phyloP scores from a whole-genome alignment of 2,113 vertebrate genomes.

The Athene cunicularia region DNA sequence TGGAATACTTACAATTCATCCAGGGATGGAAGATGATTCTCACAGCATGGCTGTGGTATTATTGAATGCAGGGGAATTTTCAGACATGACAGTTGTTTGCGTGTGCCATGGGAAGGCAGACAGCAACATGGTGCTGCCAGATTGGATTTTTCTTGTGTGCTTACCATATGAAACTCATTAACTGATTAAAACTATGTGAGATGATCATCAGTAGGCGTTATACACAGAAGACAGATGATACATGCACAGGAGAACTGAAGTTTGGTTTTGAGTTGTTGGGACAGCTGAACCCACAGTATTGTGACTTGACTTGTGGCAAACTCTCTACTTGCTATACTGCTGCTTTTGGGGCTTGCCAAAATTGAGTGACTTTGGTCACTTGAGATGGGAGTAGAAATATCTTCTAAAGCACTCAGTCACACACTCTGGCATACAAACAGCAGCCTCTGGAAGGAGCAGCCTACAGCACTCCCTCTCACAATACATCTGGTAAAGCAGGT shows the following conservation, averaged over 20 bases:
- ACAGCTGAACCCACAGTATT: neutral
- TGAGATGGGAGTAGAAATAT: neutral
- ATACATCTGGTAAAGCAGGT: neutral
- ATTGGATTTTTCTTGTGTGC: neutral
- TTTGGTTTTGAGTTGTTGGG: neutral
- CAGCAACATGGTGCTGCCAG: neutral
- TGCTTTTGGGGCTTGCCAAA: neutral
- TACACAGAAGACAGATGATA: neutral
- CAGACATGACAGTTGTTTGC: neutral
- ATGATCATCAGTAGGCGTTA: neutral
- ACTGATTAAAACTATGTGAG: neutral
- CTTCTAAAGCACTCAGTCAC: neutral
- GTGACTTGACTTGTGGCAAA: neutral
- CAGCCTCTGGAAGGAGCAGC: neutral
- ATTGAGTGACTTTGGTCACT: neutral
- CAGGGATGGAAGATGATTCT: neutral
- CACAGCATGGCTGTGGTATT: neutral
- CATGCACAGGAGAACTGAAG: neutral
- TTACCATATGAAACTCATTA: neutral
- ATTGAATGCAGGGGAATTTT: neutral
- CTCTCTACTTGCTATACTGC: neutral
- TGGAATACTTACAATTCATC: neutral
- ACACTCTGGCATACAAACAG: neutral
- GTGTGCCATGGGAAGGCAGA: neutral
- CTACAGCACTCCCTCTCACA: neutral